A percentile compares a stretch with the other conserved stretches of the same genome.
These are phyloP conservation scores for Sinonovacula constricta DNA, from an alignment of 1,140 invertebrate genomes.

Conservation along the genomic window DNA sequence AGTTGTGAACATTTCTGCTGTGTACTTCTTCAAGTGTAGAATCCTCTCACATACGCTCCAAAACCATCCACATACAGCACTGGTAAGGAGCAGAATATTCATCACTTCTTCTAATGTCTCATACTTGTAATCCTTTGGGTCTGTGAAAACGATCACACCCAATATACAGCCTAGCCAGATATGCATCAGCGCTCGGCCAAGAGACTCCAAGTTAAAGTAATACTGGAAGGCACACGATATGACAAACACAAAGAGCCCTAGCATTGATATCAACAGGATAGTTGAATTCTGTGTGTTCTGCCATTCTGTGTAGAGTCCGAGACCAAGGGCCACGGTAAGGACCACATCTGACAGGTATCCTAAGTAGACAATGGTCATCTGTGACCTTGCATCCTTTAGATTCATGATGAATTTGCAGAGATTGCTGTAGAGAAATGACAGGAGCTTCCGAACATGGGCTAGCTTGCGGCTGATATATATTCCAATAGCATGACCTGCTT, in stretches of 20 bases:
- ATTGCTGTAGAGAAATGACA: neutral
- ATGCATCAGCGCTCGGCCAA: slow-evolving; percentile 68
- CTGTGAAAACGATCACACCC: slow-evolving; percentile 72
- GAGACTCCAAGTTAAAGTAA: slow-evolving; percentile 66
- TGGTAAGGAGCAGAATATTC: slow-evolving; percentile 70
- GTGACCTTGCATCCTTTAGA: slow-evolving; percentile 43
- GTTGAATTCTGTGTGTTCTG: slow-evolving; percentile 59
- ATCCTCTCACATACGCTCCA: slow-evolving; percentile 68
- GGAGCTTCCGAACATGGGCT: no score
- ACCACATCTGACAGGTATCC: slow-evolving; percentile 66
- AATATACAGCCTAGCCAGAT: slow-evolving; percentile 75
- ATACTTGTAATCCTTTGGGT: slow-evolving; percentile 61
- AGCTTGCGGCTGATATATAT: no score
- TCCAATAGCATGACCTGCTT: no score
- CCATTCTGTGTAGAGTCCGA: slow-evolving; percentile 75
- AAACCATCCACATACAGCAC: slow-evolving; percentile 64
- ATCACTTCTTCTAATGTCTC: slow-evolving; percentile 67
- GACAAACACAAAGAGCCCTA: slow-evolving; percentile 71
- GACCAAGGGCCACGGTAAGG: slow-evolving; percentile 68
- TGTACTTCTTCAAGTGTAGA: slow-evolving; percentile 55
- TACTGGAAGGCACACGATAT: slow-evolving; percentile 70
- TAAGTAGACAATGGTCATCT: slow-evolving; percentile 60
- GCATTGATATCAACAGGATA: slow-evolving; percentile 65
- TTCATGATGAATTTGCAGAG: slow-evolving; percentile 25
- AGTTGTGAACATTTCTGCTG: slow-evolving; percentile 58